Conservation (phyloP, 2,888 invertebrate genomes). For the Heliconius sara region DNA sequence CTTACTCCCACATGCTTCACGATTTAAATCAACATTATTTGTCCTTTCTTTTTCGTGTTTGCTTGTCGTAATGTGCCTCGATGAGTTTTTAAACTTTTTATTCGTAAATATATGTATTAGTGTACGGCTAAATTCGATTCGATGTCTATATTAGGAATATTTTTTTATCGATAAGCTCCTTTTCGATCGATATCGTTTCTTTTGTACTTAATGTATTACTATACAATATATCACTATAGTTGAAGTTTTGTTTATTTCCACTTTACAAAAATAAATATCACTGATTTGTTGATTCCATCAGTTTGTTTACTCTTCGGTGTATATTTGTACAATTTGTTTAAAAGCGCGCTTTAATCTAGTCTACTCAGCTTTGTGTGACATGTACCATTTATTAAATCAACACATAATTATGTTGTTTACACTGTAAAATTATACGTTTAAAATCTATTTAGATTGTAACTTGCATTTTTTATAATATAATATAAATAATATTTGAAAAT, state of each 20-base stretch:
- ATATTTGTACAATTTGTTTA: constrained; percentile 20
- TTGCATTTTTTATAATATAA: background rate
- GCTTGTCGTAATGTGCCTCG: background rate
- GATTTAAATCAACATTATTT: constrained; percentile 15
- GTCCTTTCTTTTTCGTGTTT: background rate
- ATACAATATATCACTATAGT: constrained; percentile 19
- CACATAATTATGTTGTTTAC: background rate
- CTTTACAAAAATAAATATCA: constrained; percentile 26
- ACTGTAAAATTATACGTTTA: background rate
- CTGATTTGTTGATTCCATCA: constrained; percentile 36
- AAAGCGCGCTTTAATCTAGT: constrained; percentile 47
- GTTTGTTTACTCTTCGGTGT: constrained; percentile 30
- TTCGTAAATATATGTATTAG: background rate
- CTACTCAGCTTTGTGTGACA: constrained; percentile 37
- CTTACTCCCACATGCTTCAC: constrained; percentile 31
- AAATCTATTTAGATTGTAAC: background rate
- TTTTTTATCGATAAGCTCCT: constrained; percentile 29
- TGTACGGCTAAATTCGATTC: constrained; percentile 11
- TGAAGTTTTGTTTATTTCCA: constrained; percentile 13
- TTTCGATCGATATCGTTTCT: background rate
- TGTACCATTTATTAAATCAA: background rate
- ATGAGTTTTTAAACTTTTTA: background rate
- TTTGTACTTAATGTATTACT: constrained; percentile 33
- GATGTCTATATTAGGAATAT: constrained; percentile 34
- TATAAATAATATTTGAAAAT: background rate